These are phyloP conservation scores for Chymomyza fuscimana DNA, from an alignment of 2,888 invertebrate genomes.

Conservation along the genomic window DNA sequence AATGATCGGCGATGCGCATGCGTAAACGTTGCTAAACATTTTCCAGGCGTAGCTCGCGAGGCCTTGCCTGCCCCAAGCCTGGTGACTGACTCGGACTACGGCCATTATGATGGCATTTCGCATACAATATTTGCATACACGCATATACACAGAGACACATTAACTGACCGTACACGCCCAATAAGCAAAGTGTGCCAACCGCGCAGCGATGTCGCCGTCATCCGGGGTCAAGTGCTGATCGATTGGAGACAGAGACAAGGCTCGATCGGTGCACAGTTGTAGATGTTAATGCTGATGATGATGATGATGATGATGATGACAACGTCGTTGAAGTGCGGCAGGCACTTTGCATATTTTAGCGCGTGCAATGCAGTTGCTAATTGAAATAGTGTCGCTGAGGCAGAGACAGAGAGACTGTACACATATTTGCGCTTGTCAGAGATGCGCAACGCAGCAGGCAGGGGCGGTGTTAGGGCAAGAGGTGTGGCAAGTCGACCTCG, in stretches of 20 bases:
- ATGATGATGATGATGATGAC: slow-evolving; percentile 2
- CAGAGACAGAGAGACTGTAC: slow-evolving; percentile 31
- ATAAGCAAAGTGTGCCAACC: slow-evolving; percentile 71
- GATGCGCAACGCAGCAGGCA: slow-evolving; percentile 60
- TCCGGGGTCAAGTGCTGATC: slow-evolving; percentile 65
- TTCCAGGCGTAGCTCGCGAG: slow-evolving; percentile 40
- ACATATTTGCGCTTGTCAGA: slow-evolving; percentile 68
- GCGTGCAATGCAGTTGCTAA: slow-evolving; percentile 74
- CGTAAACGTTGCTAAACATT: slow-evolving; percentile 45
- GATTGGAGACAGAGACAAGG: slow-evolving; percentile 23
- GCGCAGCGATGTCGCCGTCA: slow-evolving; percentile 22
- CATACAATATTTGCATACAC: slow-evolving; percentile 66
- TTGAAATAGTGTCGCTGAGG: slow-evolving; percentile 70
- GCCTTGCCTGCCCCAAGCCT: neutral
- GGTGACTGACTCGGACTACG: slow-evolving; percentile 22
- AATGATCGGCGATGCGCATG: slow-evolving; percentile 26
- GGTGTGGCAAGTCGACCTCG: slow-evolving; percentile 58
- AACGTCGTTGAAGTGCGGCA: slow-evolving; percentile 45
- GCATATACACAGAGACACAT: slow-evolving; percentile 16
- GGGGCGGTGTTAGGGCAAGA: slow-evolving; percentile 17
- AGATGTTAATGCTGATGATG: neutral
- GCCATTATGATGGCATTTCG: slow-evolving; percentile 53
- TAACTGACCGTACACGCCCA: slow-evolving; percentile 52
- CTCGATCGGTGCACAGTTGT: slow-evolving; percentile 31
- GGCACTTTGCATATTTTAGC: slow-evolving; percentile 70